Conservation (phyloP, 2,888 invertebrate species). For the Shargacucullia verbasci region DNA sequence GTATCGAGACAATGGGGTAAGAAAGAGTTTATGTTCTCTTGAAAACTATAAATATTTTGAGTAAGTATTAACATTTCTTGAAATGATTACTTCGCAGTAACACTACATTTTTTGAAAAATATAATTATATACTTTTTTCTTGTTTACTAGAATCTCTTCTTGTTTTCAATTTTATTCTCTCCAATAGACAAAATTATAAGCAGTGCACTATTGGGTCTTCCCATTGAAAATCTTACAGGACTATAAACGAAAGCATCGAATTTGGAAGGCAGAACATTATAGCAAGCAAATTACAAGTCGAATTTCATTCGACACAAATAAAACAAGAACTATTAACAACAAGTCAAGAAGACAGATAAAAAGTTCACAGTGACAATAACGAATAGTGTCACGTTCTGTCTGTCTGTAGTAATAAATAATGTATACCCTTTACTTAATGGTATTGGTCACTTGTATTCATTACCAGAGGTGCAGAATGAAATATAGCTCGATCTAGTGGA, state of each 20-base stretch:
- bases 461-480: conserved; percentile 1
- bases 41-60: background rate
- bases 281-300: background rate
- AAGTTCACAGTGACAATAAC: conserved; percentile 6
- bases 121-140: no score
- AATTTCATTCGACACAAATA: background rate
- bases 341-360: conserved; percentile 10
- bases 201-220: no score
- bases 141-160: no score
- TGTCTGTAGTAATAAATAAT: conserved; percentile 20
- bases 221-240: no score
- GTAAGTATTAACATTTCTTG: no score
- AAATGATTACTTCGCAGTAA: no score
- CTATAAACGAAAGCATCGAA: no score
- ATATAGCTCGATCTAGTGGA: background rate
- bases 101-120: no score
- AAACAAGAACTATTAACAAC: background rate
- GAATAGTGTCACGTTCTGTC: conserved; percentile 22
- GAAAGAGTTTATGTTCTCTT: conserved; percentile 10
- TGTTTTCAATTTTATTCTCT: no score
- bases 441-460: conserved; percentile 14
- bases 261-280: background rate
- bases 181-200: no score
- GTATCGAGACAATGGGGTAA: conserved; percentile 19
- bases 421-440: conserved; percentile 5